Percentiles rank a stretch among this genome's conserved stretches.
phyloP scores from a whole-genome alignment of 2,113 vertebrate genomes.

The Entelurus aequoreus region DNA sequence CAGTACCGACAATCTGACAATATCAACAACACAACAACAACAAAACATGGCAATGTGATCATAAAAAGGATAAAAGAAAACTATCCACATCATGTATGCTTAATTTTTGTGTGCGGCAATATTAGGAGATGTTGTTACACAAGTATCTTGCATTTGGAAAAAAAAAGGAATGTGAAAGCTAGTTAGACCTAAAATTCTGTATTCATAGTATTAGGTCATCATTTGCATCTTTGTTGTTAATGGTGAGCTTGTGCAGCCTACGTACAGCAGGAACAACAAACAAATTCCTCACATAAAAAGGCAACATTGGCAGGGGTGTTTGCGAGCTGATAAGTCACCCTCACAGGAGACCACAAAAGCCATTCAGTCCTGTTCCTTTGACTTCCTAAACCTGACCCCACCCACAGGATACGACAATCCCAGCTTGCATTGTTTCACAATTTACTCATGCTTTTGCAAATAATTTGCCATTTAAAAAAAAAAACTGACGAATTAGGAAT shows the following conservation, averaged over 20 bases:
- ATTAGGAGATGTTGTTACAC: conserved; percentile 18
- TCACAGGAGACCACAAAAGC: conserved; percentile 70
- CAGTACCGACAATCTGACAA: no score
- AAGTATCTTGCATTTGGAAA: not conserved
- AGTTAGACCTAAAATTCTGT: not conserved
- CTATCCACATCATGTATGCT: conserved; percentile 30
- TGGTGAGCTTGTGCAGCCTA: not conserved
- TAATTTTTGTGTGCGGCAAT: conserved; percentile 42
- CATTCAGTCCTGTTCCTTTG: conserved; percentile 61
- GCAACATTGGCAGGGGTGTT: conserved; percentile 10
- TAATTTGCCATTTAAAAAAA: conserved; percentile 11
- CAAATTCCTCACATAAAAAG: conserved; percentile 1
- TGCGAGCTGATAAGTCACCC: conserved; percentile 53
- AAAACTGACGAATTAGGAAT: conserved; percentile 8
- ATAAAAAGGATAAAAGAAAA: no score
- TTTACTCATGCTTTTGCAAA: conserved; percentile 42
- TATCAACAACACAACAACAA: no score
- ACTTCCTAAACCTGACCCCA: conserved; percentile 65
- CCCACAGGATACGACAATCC: conserved; percentile 67
- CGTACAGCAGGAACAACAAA: not conserved
- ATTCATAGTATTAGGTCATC: conserved; percentile 18
- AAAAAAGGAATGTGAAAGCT: not conserved
- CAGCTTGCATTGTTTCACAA: conserved; percentile 59
- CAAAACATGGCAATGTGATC: no score
- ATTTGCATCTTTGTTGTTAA: not conserved